A percentile compares a stretch with the other conserved stretches of the same genome.
These are phyloP conservation scores for Catagonus wagneri DNA, from an alignment of 2,113 vertebrate genomes.

Conservation along the genomic window DNA sequence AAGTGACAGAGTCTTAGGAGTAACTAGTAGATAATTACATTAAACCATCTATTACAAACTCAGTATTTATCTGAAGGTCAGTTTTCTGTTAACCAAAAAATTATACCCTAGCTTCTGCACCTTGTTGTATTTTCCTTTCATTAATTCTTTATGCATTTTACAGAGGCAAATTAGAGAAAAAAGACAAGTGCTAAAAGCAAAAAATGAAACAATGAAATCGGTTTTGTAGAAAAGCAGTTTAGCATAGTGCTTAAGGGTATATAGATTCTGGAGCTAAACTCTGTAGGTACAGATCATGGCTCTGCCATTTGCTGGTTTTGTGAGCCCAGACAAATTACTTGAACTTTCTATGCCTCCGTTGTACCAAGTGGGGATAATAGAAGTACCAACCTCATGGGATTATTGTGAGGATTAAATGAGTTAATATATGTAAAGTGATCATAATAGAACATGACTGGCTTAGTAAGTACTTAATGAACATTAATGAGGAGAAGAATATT, in stretches of 20 bases:
- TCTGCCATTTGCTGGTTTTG: neutral
- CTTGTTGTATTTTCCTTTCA: neutral
- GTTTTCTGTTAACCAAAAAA: slow-evolving; percentile 30
- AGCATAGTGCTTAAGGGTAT: neutral
- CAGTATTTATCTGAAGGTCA: neutral
- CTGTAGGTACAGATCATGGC: neutral
- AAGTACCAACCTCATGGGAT: neutral
- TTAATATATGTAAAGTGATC: neutral
- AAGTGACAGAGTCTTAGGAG: neutral
- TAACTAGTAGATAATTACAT: neutral
- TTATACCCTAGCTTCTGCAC: neutral
- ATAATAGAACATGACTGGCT: neutral
- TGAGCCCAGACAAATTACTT: neutral
- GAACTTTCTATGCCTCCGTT: neutral
- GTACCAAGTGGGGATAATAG: neutral
- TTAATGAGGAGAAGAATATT: neutral
- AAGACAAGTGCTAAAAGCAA: neutral
- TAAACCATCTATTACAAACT: neutral
- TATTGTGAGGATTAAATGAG: neutral
- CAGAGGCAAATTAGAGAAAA: neutral
- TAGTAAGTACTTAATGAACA: neutral
- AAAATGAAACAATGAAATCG: neutral
- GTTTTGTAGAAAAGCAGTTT: slow-evolving; percentile 10
- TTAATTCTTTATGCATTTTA: neutral
- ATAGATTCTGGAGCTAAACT: neutral